phyloP scores from a whole-genome alignment of 1,140 invertebrate genomes.

The Micrasema longulum region DNA sequence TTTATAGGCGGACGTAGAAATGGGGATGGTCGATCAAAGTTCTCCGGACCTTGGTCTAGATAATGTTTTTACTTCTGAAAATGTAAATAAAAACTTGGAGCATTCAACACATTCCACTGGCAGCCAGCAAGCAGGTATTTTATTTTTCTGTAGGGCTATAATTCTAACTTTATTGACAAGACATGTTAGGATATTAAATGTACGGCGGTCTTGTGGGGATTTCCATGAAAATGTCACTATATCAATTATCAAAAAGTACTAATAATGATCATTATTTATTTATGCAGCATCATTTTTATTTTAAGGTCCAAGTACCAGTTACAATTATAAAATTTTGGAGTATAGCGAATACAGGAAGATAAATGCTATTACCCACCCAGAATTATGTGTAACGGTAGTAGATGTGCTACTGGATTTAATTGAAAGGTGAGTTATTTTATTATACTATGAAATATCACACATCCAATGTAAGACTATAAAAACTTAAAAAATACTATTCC shows the following conservation, averaged over 20 bases:
- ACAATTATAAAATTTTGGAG: slow-evolving; percentile 45
- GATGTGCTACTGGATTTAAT: slow-evolving; percentile 72
- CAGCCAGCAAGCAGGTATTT: slow-evolving; percentile 29
- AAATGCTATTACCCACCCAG: slow-evolving; percentile 67
- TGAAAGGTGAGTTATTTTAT: slow-evolving; percentile 65
- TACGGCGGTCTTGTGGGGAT: too few relatives aligned
- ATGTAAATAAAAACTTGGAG: slow-evolving; percentile 31
- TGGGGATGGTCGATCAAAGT: slow-evolving; percentile 58
- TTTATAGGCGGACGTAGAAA: slow-evolving; percentile 62
- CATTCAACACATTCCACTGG: slow-evolving; percentile 28
- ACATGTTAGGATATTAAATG: too few relatives aligned
- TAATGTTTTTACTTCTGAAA: slow-evolving; percentile 39
- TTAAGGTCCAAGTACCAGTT: slow-evolving; percentile 19
- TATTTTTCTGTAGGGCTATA: too few relatives aligned
- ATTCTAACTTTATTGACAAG: too few relatives aligned
- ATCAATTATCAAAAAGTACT: too few relatives aligned
- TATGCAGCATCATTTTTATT: slow-evolving; percentile 1
- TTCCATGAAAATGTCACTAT: too few relatives aligned
- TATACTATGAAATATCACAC: too few relatives aligned
- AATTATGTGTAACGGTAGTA: slow-evolving; percentile 71
- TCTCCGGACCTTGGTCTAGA: slow-evolving; percentile 1
- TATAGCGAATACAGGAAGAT: slow-evolving; percentile 56
- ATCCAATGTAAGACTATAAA: too few relatives aligned
- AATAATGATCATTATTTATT: too few relatives aligned
- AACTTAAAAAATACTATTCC: too few relatives aligned